Percentiles rank a stretch among this genome's conserved stretches.
Conservation (phyloP, 2,888 invertebrate genomes). For the Conops quadrifasciatus region DNA sequence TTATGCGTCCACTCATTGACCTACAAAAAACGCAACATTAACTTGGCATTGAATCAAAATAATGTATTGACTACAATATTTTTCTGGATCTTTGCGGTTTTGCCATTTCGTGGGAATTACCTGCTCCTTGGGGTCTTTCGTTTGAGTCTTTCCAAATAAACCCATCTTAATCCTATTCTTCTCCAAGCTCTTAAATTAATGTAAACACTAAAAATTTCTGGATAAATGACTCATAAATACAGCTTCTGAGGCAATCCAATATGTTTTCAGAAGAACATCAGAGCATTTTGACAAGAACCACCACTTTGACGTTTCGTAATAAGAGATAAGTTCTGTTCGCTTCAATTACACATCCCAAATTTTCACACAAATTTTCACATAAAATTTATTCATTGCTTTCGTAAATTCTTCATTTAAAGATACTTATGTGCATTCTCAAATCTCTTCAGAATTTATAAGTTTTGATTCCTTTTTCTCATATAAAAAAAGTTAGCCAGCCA, state of each 20-base stretch:
- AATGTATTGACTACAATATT: background rate
- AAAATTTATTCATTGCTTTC: too few species aligned
- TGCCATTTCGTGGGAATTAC: constrained; percentile 66
- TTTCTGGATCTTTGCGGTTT: background rate
- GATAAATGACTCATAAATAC: constrained; percentile 46
- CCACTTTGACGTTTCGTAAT: constrained; percentile 38
- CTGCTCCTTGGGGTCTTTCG: constrained; percentile 89
- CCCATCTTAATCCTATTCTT: constrained; percentile 40
- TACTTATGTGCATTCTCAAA: constrained; percentile 35
- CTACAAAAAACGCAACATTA: constrained; percentile 67
- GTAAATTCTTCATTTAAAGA: background rate
- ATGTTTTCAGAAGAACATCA: constrained; percentile 40
- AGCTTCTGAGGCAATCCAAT: constrained; percentile 35
- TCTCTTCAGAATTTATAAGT: too few species aligned
- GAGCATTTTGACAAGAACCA: constrained; percentile 31
- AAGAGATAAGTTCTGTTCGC: constrained; percentile 12
- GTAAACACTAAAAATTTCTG: constrained; percentile 27
- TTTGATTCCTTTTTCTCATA: too few species aligned
- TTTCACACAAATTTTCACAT: constrained; percentile 5
- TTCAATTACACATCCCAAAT: constrained; percentile 7
- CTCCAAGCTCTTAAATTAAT: constrained; percentile 19
- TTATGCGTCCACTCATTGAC: constrained; percentile 97
- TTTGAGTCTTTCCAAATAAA: constrained; percentile 86
- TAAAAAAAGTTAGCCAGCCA: too few species aligned
- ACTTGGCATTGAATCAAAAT: constrained; percentile 30